A percentile compares a stretch with the other conserved stretches of the same genome.
These are phyloP conservation scores for Melanotaenia nigrans DNA, from an alignment of 2,797 vertebrate genomes.

Conservation along the genomic window DNA sequence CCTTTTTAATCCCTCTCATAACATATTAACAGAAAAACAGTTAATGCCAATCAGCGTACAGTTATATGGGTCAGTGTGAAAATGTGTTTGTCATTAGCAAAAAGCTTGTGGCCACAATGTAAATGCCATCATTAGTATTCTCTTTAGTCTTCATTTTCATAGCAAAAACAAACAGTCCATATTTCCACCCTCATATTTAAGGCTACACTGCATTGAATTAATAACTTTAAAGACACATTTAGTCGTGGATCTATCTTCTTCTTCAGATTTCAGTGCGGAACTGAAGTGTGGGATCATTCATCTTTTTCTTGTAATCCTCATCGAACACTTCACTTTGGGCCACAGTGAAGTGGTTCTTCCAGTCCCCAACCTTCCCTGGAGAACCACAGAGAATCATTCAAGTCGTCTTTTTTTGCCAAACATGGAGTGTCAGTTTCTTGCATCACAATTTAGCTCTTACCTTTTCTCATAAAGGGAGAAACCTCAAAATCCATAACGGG, in stretches of 20 bases:
- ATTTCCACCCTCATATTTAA: background rate
- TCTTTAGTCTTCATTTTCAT: no score
- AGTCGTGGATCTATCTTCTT: background rate
- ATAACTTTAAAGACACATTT: background rate
- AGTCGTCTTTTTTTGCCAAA: background rate
- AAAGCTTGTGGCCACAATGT: no score
- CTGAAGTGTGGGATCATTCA: constrained; percentile 57
- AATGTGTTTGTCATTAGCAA: no score
- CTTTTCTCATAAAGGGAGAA: constrained; percentile 90
- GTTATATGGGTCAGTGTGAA: no score
- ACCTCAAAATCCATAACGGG: constrained; percentile 79
- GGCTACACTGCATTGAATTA: background rate
- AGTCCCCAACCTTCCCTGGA: constrained; percentile 79
- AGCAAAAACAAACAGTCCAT: no score
- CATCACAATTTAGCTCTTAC: constrained; percentile 55
- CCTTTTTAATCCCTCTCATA: no score
- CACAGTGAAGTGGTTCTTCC: constrained; percentile 77
- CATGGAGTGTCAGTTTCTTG: background rate
- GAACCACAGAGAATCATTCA: constrained; percentile 10
- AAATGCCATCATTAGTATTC: no score
- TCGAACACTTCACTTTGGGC: constrained; percentile 76
- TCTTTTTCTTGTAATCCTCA: constrained; percentile 72
- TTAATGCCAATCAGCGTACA: no score
- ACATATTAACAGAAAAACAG: no score
- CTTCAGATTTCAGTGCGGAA: constrained; percentile 50